Conservation (phyloP, 2,113 vertebrate genomes). For the Aldabrachelys gigantea region DNA sequence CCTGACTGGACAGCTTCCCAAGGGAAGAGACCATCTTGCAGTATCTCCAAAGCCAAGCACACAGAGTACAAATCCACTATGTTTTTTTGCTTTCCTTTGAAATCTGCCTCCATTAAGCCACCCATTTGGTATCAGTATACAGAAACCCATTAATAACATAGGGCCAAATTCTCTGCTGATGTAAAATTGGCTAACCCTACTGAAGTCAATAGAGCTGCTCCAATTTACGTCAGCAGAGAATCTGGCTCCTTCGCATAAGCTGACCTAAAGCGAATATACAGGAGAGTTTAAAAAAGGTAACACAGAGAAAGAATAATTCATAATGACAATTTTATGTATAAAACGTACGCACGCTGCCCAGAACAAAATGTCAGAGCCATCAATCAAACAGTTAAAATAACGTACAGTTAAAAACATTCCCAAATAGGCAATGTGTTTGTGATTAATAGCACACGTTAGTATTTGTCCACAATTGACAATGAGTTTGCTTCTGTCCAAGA, state of each 20-base stretch:
- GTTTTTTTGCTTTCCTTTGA: background rate
- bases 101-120: too few relatives aligned
- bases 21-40: background rate
- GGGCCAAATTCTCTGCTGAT: background rate
- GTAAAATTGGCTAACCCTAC: background rate
- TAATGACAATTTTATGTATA: background rate
- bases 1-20: background rate
- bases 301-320: background rate
- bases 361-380: background rate
- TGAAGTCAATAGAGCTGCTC: background rate
- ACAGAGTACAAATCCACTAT: background rate
- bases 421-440: background rate
- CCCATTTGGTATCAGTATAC: background rate
- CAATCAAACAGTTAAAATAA: background rate
- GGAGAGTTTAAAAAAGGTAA: accelerated
- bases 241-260: background rate
- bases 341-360: background rate
- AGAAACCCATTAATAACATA: background rate
- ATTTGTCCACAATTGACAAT: background rate
- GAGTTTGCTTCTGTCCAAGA: background rate
- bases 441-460: background rate
- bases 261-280: background rate
- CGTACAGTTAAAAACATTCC: accelerated
- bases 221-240: background rate
- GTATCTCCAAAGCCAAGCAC: background rate